Conservation (phyloP, 2,797 vertebrate genomes). For the Mareca strepera region DNA sequence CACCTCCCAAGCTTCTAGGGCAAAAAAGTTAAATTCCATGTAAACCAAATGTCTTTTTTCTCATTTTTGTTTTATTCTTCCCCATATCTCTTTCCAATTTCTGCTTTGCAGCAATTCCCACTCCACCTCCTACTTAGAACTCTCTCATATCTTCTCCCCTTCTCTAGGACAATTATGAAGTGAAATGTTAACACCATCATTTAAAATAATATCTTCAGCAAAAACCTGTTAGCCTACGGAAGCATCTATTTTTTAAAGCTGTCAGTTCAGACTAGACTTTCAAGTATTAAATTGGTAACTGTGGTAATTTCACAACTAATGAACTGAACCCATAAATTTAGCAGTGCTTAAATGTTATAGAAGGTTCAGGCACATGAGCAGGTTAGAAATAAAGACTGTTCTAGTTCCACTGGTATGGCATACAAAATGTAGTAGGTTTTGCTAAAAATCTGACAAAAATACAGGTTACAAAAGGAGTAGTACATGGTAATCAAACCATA, state of each 20-base stretch:
- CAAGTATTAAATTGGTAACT: not conserved
- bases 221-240: not conserved
- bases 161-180: not conserved
- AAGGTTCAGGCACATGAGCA: not conserved
- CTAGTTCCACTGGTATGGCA: not conserved
- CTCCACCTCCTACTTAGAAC: not conserved
- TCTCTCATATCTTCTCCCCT: not conserved
- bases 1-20: not conserved
- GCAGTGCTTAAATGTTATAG: not conserved
- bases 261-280: not conserved
- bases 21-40: not conserved
- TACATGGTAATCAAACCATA: not conserved
- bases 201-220: not conserved
- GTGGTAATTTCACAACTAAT: not conserved
- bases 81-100: not conserved
- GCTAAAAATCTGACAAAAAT: not conserved
- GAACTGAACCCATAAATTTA: not conserved
- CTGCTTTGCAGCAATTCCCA: not conserved
- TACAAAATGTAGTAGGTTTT: not conserved
- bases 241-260: not conserved
- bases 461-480: not conserved
- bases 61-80: not conserved
- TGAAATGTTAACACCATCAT: not conserved
- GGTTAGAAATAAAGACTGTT: not conserved
- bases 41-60: not conserved